These are phyloP conservation scores for Noctua janthe DNA, from an alignment of 2,888 invertebrate species.

Conservation along the genomic window DNA sequence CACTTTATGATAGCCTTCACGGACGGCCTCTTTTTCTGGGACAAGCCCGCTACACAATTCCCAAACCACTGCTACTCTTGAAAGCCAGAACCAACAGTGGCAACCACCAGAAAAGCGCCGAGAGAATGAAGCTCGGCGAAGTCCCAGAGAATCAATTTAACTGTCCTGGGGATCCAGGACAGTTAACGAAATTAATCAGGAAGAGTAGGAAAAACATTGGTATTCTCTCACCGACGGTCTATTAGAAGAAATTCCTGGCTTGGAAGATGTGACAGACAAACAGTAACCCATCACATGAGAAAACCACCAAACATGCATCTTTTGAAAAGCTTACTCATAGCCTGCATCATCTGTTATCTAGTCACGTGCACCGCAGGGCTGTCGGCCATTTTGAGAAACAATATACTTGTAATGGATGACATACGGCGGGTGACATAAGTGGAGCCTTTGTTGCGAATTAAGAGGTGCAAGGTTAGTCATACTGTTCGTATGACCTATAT, in stretches of 20 bases:
- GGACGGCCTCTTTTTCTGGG: too few species aligned
- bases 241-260: background rate
- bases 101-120: too few species aligned
- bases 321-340: slow-evolving; percentile 51
- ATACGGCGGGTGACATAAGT: slow-evolving; percentile 49
- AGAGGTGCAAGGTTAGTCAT: slow-evolving; percentile 53
- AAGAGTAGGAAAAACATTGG: too few species aligned
- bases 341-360: slow-evolving; percentile 28
- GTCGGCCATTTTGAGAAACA: slow-evolving; percentile 34
- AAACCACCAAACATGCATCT: slow-evolving; percentile 34
- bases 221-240: background rate
- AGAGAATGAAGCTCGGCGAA: too few species aligned
- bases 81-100: too few species aligned
- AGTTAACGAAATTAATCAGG: too few species aligned
- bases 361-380: slow-evolving; percentile 59
- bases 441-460: slow-evolving; percentile 57
- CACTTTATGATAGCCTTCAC: too few species aligned
- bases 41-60: too few species aligned
- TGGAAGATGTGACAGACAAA: slow-evolving; percentile 3
- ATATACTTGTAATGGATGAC: slow-evolving; percentile 49
- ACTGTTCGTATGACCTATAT: slow-evolving; percentile 11
- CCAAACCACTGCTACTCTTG: too few species aligned
- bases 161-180: too few species aligned
- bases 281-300: slow-evolving; percentile 2
- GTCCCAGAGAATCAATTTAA: too few species aligned